Base-by-base conservation (phyloP, 2,797 vertebrate species). In the Chloroceryle inda region DNA sequence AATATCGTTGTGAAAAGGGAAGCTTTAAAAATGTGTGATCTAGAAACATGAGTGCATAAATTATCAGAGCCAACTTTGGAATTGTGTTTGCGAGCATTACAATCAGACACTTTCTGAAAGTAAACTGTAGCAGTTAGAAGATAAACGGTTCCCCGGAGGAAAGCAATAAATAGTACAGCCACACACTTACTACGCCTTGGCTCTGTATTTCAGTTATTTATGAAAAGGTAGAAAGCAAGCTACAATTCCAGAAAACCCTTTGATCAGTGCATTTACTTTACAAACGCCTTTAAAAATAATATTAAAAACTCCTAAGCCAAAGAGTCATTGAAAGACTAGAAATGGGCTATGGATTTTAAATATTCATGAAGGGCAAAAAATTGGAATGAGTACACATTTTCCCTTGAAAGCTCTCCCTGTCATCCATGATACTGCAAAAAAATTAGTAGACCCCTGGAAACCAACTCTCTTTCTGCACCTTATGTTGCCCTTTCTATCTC, bases 91-190 rank as follows among this genome's bases (percentile, higher is more conserved):
- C 69, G 83, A 96, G 91, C 88, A 89, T 75, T 88, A 62, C 79
- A 52, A 55, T 89, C 92, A 84, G 82, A 73, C 58, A 40, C 1
- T 74, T 84, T 82, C 67, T 4, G 4, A 88, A 88, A 90, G 88
- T 76, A 76, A 94, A 81, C 92, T 61, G 66, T 75, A 88, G 87
- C 59, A 52, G 45, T 45, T 95, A 52, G 52, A 50, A 92, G 95
- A 96, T 78, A 79, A 88, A 94, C 63, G 89, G 55, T 33, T 85
- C 92, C 85, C 82, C 85, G 86, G 89, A 90, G 92, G 79, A 94
- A 82, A 78, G 89, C 89, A 94, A 76, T 91, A 93, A 95, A 94
- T 66, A 92, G 82, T 64, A 88, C 42, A 24, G 79, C 69, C 87
- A 59, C 20, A 19, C 3, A 6, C 79, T 91, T 2, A 3, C 66